Evolutionary conservation across 2,888 invertebrate species (phyloP).

Genomic region (Oscheius onirici): DNA sequence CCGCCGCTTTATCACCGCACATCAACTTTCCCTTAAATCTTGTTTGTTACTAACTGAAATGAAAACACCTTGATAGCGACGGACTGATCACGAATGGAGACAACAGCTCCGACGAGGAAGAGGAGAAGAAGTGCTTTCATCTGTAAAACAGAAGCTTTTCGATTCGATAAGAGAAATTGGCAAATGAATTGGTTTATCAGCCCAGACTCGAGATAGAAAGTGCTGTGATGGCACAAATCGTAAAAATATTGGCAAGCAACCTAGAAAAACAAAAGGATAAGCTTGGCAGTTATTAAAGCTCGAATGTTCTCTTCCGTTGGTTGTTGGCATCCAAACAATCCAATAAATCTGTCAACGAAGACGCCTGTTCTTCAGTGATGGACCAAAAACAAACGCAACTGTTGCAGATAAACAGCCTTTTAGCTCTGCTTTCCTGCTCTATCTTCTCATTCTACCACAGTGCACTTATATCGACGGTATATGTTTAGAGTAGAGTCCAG

Average conservation of each 20-base stretch:
- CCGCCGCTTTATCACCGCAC: slow-evolving; percentile 52
- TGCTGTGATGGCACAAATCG: not conserved
- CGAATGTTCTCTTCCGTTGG: not conserved
- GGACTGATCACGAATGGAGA: slow-evolving; percentile 53
- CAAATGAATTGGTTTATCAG: slow-evolving; percentile 24
- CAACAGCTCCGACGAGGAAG: slow-evolving; percentile 18
- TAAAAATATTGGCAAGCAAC: no score
- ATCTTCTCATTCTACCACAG: not conserved
- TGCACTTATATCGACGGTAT: not conserved
- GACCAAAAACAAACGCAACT: slow-evolving; percentile 15
- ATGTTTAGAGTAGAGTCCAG: not conserved
- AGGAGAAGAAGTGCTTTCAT: slow-evolving; percentile 21
- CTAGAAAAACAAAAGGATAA: no score
- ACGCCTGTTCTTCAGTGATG: slow-evolving; percentile 1
- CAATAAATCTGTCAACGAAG: not conserved
- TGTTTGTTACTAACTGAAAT: not conserved
- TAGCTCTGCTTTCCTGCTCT: not conserved
- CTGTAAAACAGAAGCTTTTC: slow-evolving; percentile 10
- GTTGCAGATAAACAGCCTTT: not conserved
- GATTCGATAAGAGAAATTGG: not conserved
- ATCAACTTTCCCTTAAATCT: slow-evolving; percentile 45
- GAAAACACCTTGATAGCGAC: slow-evolving; percentile 43
- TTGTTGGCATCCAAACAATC: slow-evolving; percentile 4
- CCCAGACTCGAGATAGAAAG: not conserved
- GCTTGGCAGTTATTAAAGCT: not conserved